A percentile compares a stretch with the other conserved stretches of the same genome.
phyloP scores from a whole-genome alignment of 1,140 invertebrate genomes.

The Octopus bimaculoides region DNA sequence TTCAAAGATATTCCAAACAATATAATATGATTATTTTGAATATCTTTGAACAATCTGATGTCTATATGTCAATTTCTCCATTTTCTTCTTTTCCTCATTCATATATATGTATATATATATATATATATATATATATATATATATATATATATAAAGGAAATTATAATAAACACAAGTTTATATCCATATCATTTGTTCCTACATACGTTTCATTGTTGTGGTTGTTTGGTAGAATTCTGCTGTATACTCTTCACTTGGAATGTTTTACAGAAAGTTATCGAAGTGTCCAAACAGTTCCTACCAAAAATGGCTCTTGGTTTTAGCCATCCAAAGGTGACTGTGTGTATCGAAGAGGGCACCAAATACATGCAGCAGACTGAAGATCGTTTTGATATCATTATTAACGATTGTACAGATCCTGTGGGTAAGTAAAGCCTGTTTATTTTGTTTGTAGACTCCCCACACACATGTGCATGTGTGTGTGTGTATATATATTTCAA shows the following conservation, averaged over 20 bases:
- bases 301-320: background rate
- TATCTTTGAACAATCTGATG: too few species aligned
- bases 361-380: background rate
- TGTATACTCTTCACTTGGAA: background rate
- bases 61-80: too few species aligned
- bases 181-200: too few species aligned
- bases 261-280: background rate
- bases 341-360: background rate
- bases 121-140: conserved; percentile 4
- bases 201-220: too few species aligned
- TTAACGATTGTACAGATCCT: background rate
- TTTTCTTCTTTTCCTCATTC: too few species aligned
- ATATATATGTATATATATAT: background rate
- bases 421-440: background rate
- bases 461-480: too few species aligned
- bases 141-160: background rate
- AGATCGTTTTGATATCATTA: background rate
- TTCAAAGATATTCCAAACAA: too few species aligned
- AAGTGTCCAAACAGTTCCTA: background rate
- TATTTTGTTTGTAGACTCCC: too few species aligned
- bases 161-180: too few species aligned
- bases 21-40: too few species aligned
- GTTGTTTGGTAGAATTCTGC: too few species aligned
- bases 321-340: background rate
- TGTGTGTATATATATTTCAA: too few species aligned